These are phyloP conservation scores for Urophycis tenuis DNA, from an alignment of 2,797 vertebrate species.

Conservation along the genomic window DNA sequence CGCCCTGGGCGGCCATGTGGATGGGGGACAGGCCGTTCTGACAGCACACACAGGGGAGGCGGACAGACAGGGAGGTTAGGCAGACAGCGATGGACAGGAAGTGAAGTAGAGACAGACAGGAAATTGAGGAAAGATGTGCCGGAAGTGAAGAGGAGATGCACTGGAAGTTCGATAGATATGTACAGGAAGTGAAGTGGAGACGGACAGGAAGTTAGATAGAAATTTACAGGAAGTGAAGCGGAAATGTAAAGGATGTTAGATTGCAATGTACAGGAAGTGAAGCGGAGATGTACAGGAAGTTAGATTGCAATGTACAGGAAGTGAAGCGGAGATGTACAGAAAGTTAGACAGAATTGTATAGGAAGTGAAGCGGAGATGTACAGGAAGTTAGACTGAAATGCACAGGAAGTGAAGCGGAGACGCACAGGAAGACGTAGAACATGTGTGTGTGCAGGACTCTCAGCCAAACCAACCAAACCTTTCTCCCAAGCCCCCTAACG, in stretches of 20 bases:
- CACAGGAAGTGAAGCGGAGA: neutral
- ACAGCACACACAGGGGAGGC: neutral
- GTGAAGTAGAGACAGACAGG: neutral
- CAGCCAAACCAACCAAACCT: no score
- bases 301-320: neutral
- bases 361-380: neutral
- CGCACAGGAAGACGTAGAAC: neutral
- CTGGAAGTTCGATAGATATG: neutral
- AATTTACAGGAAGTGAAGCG: neutral
- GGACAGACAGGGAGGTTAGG: neutral
- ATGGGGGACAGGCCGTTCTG: constrained; percentile 95
- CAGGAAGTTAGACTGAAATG: neutral
- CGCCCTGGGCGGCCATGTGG: constrained; percentile 96
- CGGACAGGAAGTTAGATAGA: neutral
- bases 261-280: neutral
- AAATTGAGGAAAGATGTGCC: neutral
- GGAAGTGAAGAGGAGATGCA: neutral
- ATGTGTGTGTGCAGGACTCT: neutral
- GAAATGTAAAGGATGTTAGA: neutral
- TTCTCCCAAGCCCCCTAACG: no score
- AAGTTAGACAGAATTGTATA: neutral
- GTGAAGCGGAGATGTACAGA: neutral
- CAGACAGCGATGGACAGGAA: constrained; percentile 2
- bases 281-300: neutral
- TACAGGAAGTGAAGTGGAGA: neutral